A percentile compares a stretch with the other conserved stretches of the same genome.
Evolutionary conservation across 2,888 invertebrate genomes (phyloP).

Genomic region (Notodonta dromedarius): DNA sequence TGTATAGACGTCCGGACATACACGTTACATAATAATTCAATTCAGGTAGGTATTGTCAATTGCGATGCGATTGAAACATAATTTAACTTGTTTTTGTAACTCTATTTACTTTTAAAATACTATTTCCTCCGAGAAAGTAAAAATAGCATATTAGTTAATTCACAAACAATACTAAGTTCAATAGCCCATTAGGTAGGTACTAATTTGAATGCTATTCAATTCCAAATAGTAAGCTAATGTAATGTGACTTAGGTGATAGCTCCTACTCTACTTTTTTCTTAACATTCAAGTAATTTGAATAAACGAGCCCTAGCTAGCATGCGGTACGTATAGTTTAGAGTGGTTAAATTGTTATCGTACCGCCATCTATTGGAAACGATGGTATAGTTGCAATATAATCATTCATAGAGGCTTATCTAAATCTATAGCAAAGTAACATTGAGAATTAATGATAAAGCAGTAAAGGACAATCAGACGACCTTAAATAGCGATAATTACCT

Average conservation of each 20-base stretch:
- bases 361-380: background rate
- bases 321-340: too few species aligned
- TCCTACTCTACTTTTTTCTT: background rate
- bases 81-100: too few species aligned
- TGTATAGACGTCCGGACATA: conserved; percentile 25
- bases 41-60: too few species aligned
- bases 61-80: too few species aligned
- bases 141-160: background rate
- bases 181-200: background rate
- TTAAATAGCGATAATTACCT: background rate
- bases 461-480: background rate
- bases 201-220: background rate
- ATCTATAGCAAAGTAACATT: background rate
- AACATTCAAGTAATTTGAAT: too few species aligned
- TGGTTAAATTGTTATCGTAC: background rate
- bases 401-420: background rate
- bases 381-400: background rate
- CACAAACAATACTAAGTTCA: background rate
- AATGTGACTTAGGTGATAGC: background rate
- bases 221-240: background rate
- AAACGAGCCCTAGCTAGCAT: too few species aligned
- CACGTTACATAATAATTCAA: background rate
- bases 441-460: background rate
- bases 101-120: too few species aligned
- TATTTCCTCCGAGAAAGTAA: background rate